Conservation (phyloP, 92 coral and sea anemone species). For the Heteractis magnifica region DNA sequence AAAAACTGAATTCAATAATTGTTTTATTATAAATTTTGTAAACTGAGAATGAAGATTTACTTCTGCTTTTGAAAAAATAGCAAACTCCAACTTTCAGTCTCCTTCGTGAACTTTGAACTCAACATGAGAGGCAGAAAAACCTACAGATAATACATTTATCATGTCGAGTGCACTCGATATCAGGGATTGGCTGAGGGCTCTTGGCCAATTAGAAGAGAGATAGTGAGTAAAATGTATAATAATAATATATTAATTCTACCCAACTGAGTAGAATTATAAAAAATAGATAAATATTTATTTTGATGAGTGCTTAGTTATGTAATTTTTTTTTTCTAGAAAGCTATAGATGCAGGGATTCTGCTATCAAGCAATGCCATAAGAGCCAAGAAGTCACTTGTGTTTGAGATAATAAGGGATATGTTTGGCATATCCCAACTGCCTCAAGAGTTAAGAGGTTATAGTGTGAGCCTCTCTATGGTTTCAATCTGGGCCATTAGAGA, state of each 20-base stretch:
- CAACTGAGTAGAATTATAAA: neutral
- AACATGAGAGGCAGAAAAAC: no score
- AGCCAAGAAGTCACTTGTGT: neutral
- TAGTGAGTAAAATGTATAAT: no score
- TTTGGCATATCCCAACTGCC: constrained; percentile 15
- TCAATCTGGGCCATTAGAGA: neutral
- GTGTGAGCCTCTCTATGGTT: neutral
- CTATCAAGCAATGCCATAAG: constrained; percentile 13
- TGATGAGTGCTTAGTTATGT: neutral
- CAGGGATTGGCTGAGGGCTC: no score
- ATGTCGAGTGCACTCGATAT: no score
- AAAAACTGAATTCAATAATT: no score
- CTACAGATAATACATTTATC: no score
- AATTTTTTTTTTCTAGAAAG: constrained; percentile 5
- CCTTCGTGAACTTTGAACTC: no score
- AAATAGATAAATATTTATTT: neutral
- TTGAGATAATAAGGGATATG: constrained; percentile 2
- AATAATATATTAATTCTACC: neutral
- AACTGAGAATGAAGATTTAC: no score
- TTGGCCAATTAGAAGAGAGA: no score
- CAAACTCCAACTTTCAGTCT: no score
- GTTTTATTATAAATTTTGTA: no score
- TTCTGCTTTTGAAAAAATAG: no score
- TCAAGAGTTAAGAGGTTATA: constrained; percentile 11
- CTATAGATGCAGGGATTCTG: constrained; percentile 15